Conservation (phyloP, 2,113 vertebrate genomes). For the Zapornia atra region DNA sequence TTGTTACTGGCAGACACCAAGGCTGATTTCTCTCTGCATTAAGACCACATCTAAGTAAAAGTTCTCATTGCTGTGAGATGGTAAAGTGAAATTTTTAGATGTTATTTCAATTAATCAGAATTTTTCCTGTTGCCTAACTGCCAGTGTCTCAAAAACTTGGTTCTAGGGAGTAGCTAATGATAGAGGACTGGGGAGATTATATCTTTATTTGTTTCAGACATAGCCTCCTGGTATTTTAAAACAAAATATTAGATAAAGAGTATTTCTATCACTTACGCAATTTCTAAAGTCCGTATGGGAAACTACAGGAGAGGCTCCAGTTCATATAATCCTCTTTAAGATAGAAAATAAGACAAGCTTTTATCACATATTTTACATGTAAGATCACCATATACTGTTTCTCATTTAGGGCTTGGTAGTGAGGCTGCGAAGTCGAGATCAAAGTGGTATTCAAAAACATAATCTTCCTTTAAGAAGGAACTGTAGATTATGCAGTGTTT, state of each 20-base stretch:
- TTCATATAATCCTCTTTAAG: conserved; percentile 35
- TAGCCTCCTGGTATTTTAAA: conserved; percentile 31
- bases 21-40: not conserved
- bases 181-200: not conserved
- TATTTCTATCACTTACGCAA: conserved; percentile 32
- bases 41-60: not conserved
- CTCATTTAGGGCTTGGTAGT: conserved; percentile 2
- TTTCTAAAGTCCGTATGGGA: conserved; percentile 28
- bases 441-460: conserved; percentile 21
- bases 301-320: not conserved
- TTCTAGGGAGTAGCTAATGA: not conserved
- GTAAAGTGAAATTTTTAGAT: not conserved
- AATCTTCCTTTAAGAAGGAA: conserved; percentile 14
- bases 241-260: conserved; percentile 54
- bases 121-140: not conserved
- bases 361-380: conserved; percentile 49
- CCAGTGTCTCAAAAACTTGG: not conserved
- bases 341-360: conserved; percentile 54
- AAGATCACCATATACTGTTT: conserved; percentile 31
- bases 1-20: not conserved
- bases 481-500: conserved; percentile 18
- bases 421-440: conserved; percentile 34
- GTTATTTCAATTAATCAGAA: not conserved
- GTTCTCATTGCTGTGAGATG: not conserved
- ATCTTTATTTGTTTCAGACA: conserved; percentile 18